These are phyloP conservation scores for Rhynchonycteris naso DNA, from an alignment of 2,797 vertebrate genomes.

Conservation along the genomic window DNA sequence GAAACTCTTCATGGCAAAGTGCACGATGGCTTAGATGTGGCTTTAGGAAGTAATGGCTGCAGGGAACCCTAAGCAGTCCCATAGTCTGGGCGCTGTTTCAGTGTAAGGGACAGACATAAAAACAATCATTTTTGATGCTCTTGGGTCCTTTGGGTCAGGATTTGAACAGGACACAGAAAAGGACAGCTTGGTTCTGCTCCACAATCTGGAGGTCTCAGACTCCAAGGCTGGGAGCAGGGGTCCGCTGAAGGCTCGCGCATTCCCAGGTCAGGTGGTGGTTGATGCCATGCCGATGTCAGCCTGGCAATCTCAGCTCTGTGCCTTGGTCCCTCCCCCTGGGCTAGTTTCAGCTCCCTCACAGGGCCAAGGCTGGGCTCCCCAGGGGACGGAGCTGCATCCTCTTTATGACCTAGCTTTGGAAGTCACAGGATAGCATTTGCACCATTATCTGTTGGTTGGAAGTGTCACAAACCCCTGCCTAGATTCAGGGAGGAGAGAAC, in stretches of 20 bases:
- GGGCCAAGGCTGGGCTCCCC: not conserved
- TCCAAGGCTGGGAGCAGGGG: not conserved
- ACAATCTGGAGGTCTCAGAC: not conserved
- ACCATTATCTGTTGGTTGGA: not conserved
- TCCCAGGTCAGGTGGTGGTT: not conserved
- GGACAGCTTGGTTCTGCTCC: not conserved
- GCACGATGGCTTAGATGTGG: not conserved
- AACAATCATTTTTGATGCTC: not conserved
- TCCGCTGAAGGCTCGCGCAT: not conserved
- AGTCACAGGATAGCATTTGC: not conserved
- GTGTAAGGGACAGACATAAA: not conserved
- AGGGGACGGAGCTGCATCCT: not conserved
- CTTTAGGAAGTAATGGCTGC: not conserved
- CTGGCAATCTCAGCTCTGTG: not conserved
- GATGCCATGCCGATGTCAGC: not conserved
- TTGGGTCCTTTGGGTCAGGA: not conserved
- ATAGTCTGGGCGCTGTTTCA: not conserved
- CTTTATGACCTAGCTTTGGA: not conserved
- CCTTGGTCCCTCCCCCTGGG: not conserved
- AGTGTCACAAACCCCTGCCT: not conserved
- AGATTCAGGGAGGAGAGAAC: not conserved
- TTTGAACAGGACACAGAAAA: not conserved
- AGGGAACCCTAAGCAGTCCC: not conserved
- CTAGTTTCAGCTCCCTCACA: not conserved
- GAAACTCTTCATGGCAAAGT: not conserved